Base-by-base conservation (phyloP, 2,113 vertebrate genomes). In the Electrona antarctica region DNA sequence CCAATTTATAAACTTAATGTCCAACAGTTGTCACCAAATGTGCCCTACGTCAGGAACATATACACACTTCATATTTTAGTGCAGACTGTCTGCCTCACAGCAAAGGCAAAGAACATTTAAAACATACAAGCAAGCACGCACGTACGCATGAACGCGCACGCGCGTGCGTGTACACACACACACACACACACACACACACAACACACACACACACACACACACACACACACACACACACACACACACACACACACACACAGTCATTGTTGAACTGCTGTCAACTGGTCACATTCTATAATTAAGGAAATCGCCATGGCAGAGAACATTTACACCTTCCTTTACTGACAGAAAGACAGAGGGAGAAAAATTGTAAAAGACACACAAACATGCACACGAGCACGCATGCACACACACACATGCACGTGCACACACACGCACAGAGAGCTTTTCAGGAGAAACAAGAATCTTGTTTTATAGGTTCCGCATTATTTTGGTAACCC, bases 401-500 rank as follows among this genome's bases (percentile, higher is more conserved):
- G 28, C 56, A 28, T 47, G 50, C n/a, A 49, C 33, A 13, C 33
- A 10, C 56, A 28, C 14, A 21, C 56, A 58, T 21, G 28, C 56
- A 58, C 6, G 21, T 14, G 21, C 56, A 58, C 56, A 58, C 15
- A 29, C 2, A 0, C 8, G 29, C 51, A 41, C 33, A 41, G 33
- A 41, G 3, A 41, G 45, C 51, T 56, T 41, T 41, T 76, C 56
- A 47, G 46, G 21, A 0, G 3, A 67, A 75, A 72, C 72, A 71
- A 54, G 15, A 50, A 50, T 76, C 21, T 56, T 67, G 78, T 80
- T 82, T 87, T 78, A 79, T 71, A 80, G 78, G 56, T 77, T 46
- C 14, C 33, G 81, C 77, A 81, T 84, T 87, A 84, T 88, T 88
- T 84, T 79, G 60, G 75, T 78, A 88, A 82, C 61, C 54, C 60